Evolutionary conservation across 2,797 vertebrate species (phyloP).

Genomic region (Mormyrops boulengeri): DNA sequence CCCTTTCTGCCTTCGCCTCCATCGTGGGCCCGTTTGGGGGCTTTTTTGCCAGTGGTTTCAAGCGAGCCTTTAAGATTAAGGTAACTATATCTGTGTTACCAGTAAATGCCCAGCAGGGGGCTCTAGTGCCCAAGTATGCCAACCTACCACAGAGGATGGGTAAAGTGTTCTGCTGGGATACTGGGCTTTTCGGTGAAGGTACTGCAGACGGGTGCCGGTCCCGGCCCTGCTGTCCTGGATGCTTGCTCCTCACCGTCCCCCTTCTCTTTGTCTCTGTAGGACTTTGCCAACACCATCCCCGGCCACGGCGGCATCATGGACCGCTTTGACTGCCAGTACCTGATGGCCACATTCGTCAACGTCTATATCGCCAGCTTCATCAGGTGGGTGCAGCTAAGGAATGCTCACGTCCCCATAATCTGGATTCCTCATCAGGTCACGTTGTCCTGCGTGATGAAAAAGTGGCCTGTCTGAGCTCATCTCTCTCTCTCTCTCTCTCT

Average conservation of each 20-base stretch:
- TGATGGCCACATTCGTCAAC: slow-evolving; percentile 98
- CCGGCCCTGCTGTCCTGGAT: not conserved
- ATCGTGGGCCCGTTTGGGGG: slow-evolving; percentile 93
- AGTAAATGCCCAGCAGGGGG: not conserved
- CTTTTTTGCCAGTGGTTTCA: slow-evolving; percentile 97
- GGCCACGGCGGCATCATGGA: slow-evolving; percentile 98
- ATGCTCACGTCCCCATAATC: not conserved
- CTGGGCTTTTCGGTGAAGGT: not conserved
- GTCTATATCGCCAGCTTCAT: slow-evolving; percentile 99
- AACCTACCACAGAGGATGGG: not conserved
- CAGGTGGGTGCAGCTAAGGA: slow-evolving; percentile 61
- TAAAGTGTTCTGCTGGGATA: not conserved
- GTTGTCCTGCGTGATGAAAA: not conserved
- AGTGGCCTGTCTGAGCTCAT: not conserved
- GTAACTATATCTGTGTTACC: slow-evolving; percentile 46
- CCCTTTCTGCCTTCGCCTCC: slow-evolving; percentile 88
- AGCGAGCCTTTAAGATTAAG: slow-evolving; percentile 98
- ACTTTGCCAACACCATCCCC: slow-evolving; percentile 96
- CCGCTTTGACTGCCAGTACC: slow-evolving; percentile 96
- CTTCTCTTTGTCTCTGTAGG: slow-evolving; percentile 54
- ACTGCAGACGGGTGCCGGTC: not conserved
- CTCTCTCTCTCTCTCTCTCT: not conserved
- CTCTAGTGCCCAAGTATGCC: not conserved
- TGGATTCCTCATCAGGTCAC: not conserved
- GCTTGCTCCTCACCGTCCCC: not conserved